These are phyloP conservation scores for Psophia crepitans DNA, from an alignment of 2,113 vertebrate genomes.

Conservation along the genomic window DNA sequence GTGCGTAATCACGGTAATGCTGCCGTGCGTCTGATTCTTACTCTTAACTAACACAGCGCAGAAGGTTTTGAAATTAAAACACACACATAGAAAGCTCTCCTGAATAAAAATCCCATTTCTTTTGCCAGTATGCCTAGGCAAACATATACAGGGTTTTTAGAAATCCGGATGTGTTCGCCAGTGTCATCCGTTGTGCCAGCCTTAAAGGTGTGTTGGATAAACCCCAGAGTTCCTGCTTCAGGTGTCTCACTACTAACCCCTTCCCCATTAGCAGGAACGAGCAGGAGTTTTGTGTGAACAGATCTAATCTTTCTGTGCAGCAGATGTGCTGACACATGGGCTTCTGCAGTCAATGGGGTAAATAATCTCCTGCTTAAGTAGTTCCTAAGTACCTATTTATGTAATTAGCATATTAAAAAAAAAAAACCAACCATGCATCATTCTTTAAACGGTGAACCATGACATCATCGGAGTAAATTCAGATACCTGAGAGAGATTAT, in stretches of 20 bases:
- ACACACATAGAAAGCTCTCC: background rate
- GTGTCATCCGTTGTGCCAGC: background rate
- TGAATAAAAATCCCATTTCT: background rate
- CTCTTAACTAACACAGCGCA: background rate
- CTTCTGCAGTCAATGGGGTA: conserved; percentile 30
- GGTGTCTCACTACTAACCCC: background rate
- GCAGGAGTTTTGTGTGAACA: background rate
- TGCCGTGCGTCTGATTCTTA: background rate
- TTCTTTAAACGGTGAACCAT: background rate
- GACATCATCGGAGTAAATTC: background rate
- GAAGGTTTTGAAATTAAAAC: background rate
- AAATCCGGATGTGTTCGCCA: background rate
- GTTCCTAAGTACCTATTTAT: conserved; percentile 23
- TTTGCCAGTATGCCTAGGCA: background rate
- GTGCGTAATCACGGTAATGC: background rate
- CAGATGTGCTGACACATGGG: conserved; percentile 49
- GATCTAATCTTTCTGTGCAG: conserved; percentile 38
- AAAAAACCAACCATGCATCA: background rate
- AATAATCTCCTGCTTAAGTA: conserved; percentile 46
- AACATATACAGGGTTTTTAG: background rate
- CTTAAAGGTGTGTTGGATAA: background rate
- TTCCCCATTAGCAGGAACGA: background rate
- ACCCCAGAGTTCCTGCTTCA: background rate
- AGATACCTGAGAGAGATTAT: background rate
- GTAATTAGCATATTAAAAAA: conserved; percentile 3